Percentiles rank a stretch among this genome's conserved stretches.
phyloP scores from a whole-genome alignment of 2,888 invertebrate genomes.

The Cistogaster globosa region DNA sequence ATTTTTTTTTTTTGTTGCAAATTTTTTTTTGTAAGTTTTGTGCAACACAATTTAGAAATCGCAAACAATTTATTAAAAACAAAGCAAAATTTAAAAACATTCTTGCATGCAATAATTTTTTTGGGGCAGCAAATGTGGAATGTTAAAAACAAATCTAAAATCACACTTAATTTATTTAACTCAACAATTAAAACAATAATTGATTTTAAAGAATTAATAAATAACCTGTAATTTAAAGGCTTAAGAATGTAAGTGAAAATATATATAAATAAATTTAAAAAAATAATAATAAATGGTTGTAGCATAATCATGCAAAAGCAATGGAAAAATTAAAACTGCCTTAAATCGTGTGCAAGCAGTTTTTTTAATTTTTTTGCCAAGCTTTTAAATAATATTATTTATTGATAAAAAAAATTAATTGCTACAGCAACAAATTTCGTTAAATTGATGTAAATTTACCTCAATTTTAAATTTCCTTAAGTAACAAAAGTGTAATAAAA shows the following conservation, averaged over 20 bases:
- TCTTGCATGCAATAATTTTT: conserved; percentile 64
- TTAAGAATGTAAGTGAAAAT: neutral
- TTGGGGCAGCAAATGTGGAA: conserved; percentile 23
- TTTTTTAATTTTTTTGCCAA: too few relatives aligned
- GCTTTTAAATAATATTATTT: too few relatives aligned
- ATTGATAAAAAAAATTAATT: too few relatives aligned
- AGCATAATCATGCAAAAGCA: too few relatives aligned
- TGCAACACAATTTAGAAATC: conserved; percentile 62
- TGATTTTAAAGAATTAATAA: conserved; percentile 40
- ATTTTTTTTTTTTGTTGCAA: neutral
- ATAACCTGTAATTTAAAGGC: conserved; percentile 3
- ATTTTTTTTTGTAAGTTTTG: conserved; percentile 9
- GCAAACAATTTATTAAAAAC: conserved; percentile 53
- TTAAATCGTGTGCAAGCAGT: too few relatives aligned
- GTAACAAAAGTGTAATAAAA: too few relatives aligned
- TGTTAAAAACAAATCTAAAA: conserved; percentile 35
- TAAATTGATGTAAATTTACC: too few relatives aligned
- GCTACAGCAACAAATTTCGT: too few relatives aligned
- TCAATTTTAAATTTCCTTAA: too few relatives aligned
- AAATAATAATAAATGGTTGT: neutral
- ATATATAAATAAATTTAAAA: neutral
- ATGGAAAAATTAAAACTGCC: too few relatives aligned
- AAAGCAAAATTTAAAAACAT: conserved; percentile 32
- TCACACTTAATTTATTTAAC: conserved; percentile 42
- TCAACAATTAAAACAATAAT: conserved; percentile 34